A percentile compares a stretch with the other conserved stretches of the same genome.
These are phyloP conservation scores for Chalcis sispes DNA, from an alignment of 2,888 invertebrate genomes.

Conservation along the genomic window DNA sequence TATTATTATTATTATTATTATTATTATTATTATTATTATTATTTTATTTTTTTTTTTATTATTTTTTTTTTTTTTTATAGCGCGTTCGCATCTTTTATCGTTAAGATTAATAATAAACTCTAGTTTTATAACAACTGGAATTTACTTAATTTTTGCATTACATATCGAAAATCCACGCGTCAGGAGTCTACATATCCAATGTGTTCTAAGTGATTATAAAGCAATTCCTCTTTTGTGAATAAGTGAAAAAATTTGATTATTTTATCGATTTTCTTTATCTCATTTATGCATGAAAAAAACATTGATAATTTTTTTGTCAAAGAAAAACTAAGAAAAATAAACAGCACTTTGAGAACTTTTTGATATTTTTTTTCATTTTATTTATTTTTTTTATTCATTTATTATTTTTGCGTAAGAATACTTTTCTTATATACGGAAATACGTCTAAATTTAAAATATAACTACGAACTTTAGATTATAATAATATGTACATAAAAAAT, in stretches of 20 bases:
- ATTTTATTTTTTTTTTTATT: too few relatives aligned
- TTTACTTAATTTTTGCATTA: background rate
- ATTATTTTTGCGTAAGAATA: too few relatives aligned
- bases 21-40: too few relatives aligned
- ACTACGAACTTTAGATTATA: too few relatives aligned
- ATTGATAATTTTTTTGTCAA: too few relatives aligned
- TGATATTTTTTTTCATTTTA: background rate
- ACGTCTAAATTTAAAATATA: too few relatives aligned
- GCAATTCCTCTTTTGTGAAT: constrained; percentile 41
- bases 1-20: too few relatives aligned
- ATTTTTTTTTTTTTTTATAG: constrained; percentile 27
- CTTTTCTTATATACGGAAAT: too few relatives aligned
- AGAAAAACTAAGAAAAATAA: background rate
- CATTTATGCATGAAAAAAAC: too few relatives aligned
- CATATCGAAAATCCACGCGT: constrained; percentile 11
- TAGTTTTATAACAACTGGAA: constrained; percentile 31
- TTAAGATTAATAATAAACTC: constrained; percentile 8
- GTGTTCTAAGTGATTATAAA: constrained; percentile 30
- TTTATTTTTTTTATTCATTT: background rate
- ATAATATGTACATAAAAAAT: too few relatives aligned
- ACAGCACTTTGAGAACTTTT: background rate
- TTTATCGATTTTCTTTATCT: constrained; percentile 7
- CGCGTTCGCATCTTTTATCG: constrained; percentile 8
- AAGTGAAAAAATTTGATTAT: background rate
- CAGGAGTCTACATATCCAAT: constrained; percentile 22